Base-by-base conservation (phyloP, 2,113 vertebrate genomes). In the Syngnathus floridae region DNA sequence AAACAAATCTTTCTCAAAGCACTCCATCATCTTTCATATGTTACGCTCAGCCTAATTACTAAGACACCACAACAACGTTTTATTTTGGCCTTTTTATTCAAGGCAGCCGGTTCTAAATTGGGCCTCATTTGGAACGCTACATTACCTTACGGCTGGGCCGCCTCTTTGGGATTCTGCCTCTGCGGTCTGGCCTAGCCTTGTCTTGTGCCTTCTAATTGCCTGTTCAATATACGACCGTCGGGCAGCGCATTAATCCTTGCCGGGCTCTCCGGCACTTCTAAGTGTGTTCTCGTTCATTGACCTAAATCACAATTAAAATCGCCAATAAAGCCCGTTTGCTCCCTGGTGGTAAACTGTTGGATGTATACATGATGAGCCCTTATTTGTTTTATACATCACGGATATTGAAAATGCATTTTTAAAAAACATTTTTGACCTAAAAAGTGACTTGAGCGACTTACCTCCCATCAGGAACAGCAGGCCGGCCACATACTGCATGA, bases 401-500 rank as follows among this genome's bases (percentile, higher is more conserved):
- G 26, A 2, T 31, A 3, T 31, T 31, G 3, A 31, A 31, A 31
- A 31, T 31, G 26, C 2, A 10, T 41, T 41, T 41, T 41, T 41
- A 11, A 11, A 12, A 21, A 52, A 8, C 22, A 51, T 21, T 51
- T 21, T 21, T 9, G 14, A 9, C 7, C 48, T 0, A 4, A 51
- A 8, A 1, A 7, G 49, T 51, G 49, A 52, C 22, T 55, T 4
- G 14, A 10, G 45, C 1, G 36, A 77, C 95, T 94, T 89, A 98
- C 96, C 96, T 92, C 96, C 96, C 96, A 99, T 99, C 75, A 98
- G 94, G 90, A 98, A 99, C 82, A 99, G 96, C 75, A 98, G 93
- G 69, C 96, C 96, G 0, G 96, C 96, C 85, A 99, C 96, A 49
- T 99, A 99, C 86, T 99, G 96, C 96, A 98, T 99, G 84, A 99